phyloP scores from a whole-genome alignment of 2,113 vertebrate species.

The Syngnathus floridae region DNA sequence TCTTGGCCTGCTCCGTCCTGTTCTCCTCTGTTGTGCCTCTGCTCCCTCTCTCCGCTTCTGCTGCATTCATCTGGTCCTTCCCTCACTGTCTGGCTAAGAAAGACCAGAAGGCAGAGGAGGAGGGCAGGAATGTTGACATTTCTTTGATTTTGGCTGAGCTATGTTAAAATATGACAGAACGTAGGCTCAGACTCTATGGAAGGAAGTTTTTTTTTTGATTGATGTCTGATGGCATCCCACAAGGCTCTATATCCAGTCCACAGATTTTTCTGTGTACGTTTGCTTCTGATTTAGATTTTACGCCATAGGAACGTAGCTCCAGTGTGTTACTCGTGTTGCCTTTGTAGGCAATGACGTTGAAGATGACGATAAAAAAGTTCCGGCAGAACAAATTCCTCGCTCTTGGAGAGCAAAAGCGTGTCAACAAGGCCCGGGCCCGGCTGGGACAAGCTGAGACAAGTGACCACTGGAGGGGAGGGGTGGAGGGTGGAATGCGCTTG shows the following conservation, averaged over 20 bases:
- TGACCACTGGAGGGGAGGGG: constrained; percentile 37
- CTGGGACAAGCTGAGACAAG: constrained; percentile 66
- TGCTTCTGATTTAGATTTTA: no score
- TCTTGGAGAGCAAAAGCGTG: constrained; percentile 33
- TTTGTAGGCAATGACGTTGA: neutral
- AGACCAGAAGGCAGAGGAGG: constrained; percentile 18
- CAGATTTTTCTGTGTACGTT: neutral
- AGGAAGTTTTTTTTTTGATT: constrained; percentile 30
- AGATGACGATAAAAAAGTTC: constrained; percentile 15
- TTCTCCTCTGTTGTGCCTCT: constrained; percentile 25
- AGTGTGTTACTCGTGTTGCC: neutral
- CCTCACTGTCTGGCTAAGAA: constrained; percentile 48
- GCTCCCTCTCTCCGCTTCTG: constrained; percentile 10
- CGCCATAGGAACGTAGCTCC: no score
- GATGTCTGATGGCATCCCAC: neutral
- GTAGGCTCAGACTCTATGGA: constrained; percentile 40
- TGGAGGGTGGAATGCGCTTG: constrained; percentile 50
- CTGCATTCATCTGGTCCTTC: constrained; percentile 49
- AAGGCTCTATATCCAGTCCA: neutral
- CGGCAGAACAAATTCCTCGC: constrained; percentile 55
- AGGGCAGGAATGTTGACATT: constrained; percentile 34
- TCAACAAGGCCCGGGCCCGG: constrained; percentile 47
- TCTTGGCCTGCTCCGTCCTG: constrained; percentile 43
- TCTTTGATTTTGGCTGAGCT: constrained; percentile 15
- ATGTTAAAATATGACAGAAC: constrained; percentile 51